Conservation (phyloP, 2,113 vertebrate genomes). For the Odobenus rosmarus region DNA sequence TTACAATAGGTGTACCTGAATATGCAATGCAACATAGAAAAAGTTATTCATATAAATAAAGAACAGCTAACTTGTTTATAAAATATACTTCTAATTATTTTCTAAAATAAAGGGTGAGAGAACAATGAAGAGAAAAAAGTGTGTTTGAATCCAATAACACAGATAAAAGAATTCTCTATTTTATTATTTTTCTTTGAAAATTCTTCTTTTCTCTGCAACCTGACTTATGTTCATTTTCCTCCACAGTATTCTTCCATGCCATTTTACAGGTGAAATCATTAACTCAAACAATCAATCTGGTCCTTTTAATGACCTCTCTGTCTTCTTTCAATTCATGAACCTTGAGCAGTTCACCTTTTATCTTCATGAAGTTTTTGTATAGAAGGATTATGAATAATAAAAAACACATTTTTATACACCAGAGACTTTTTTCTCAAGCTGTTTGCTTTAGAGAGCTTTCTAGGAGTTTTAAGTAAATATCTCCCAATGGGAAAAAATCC, state of each 20-base stretch:
- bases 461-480: neutral
- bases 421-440: neutral
- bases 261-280: neutral
- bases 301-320: neutral
- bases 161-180: neutral
- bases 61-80: neutral
- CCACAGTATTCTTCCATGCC: neutral
- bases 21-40: neutral
- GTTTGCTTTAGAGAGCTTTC: neutral
- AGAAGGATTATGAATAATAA: neutral
- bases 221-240: neutral
- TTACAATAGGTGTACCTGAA: neutral
- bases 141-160: neutral
- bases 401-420: neutral
- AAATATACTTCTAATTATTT: constrained; percentile 34
- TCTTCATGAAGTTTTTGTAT: neutral
- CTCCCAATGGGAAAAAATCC: neutral
- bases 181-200: constrained; percentile 41
- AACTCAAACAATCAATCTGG: neutral
- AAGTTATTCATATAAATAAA: neutral
- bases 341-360: neutral
- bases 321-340: neutral
- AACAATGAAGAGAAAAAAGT: neutral
- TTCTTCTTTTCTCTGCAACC: neutral
- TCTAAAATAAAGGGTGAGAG: neutral